phyloP scores from a whole-genome alignment of 2,888 invertebrate genomes.

The Mimas tiliae region DNA sequence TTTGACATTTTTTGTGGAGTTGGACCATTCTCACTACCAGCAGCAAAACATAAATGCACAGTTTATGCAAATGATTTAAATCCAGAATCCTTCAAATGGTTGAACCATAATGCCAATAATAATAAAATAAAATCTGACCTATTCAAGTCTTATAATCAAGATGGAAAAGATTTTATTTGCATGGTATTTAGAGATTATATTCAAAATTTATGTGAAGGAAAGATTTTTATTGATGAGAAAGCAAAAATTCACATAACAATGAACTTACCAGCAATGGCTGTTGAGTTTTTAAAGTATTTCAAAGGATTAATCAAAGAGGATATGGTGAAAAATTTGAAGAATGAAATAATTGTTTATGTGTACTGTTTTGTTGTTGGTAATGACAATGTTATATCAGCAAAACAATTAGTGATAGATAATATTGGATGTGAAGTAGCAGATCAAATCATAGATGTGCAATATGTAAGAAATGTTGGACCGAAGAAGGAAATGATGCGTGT shows the following conservation, averaged over 20 bases:
- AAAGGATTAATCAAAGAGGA: constrained; percentile 84
- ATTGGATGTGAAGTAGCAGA: constrained; percentile 84
- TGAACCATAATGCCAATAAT: constrained; percentile 90
- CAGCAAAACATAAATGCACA: constrained; percentile 88
- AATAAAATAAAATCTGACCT: constrained; percentile 89
- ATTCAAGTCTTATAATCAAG: constrained; percentile 90
- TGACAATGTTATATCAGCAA: constrained; percentile 82
- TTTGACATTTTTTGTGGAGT: constrained; percentile 99
- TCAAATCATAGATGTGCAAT: constrained; percentile 86
- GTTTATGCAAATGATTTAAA: constrained; percentile 98
- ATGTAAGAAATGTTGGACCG: constrained; percentile 97
- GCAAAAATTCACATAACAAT: constrained; percentile 91
- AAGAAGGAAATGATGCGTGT: constrained; percentile 98
- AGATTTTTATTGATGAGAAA: constrained; percentile 51
- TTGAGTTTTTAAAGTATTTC: constrained; percentile 93
- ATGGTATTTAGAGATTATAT: constrained; percentile 87
- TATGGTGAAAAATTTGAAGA: constrained; percentile 64
- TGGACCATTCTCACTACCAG: constrained; percentile 97
- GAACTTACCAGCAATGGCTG: constrained; percentile 98
- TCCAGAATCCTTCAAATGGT: constrained; percentile 95
- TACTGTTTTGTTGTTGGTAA: constrained; percentile 93
- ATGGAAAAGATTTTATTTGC: constrained; percentile 95
- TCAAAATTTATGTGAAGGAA: constrained; percentile 72
- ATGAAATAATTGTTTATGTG: constrained; percentile 89
- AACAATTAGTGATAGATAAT: constrained; percentile 85